Evolutionary conservation across 2,888 invertebrate genomes (phyloP), one percentile per base, ranked within the genome.

Genomic region (Scrobipalpa atriplicella): DNA sequence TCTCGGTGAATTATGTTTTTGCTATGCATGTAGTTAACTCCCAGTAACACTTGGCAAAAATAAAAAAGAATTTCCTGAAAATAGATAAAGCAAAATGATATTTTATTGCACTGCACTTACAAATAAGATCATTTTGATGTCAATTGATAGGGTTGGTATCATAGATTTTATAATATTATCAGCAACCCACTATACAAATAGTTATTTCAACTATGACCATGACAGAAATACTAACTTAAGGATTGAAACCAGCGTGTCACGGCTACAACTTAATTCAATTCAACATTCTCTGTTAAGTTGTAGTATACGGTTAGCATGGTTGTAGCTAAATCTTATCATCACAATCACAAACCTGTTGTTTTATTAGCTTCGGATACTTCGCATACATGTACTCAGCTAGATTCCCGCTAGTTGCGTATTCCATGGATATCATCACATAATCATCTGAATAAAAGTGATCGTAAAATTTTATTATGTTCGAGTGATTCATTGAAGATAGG

Each of bases 1-100:
- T 98, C 98, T 75, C 97, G 91, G 81, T 98, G 97, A 63, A 98
- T 94, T 66, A 97, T 95, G 74, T 95, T 94, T 75, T 95, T 94
- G 36, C 93, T 93, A 81, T 98, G 98, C 62, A 98, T 96, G 78
- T 97, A 96, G 79, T 96, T 94, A 13, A 98, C 93, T 29, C 97
- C 97, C 71, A 96, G 88, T 47, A 96, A 85, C 72, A 97, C 94
- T 93, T 97, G 96, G 66, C 94, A 93, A 79, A 96, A 95, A 73
- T 94, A 94, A 77, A 94, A 93, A 75, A 96, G 86, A 21, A 96
- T 95, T 81, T 94, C 94, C 96, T 96, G 87, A 61, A 91, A 92
- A 38, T 8, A 52, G 18, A 21, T 2, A 19, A 56, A 36, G 11
- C 19, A 52, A 13, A 56, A 56, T 29, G 5, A 29, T 29, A n/a